Evolutionary conservation across 2,797 vertebrate genomes (phyloP).

Genomic region (Galaxias olidus): DNA sequence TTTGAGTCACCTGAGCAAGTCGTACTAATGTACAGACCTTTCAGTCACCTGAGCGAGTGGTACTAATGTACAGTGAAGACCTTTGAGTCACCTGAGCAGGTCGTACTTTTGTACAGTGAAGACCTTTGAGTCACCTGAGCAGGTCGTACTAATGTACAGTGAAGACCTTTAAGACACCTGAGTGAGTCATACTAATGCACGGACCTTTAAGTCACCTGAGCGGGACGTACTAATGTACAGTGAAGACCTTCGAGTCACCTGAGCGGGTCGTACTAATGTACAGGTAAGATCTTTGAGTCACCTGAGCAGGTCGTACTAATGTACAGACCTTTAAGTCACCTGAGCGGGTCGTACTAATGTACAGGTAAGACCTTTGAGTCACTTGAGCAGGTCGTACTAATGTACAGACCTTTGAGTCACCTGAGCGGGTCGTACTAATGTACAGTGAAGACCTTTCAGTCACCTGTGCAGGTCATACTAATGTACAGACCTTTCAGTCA

Average conservation of each 20-base stretch:
- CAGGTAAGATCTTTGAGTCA: conserved; percentile 33
- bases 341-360: background rate
- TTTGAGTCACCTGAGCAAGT: too few species aligned
- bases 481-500: conserved; percentile 44
- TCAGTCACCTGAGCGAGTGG: too few species aligned
- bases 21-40: too few species aligned
- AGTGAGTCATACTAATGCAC: too few species aligned
- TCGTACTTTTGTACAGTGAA: too few species aligned
- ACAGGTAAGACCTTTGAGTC: conserved; percentile 33
- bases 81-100: too few species aligned
- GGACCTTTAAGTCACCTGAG: conserved; percentile 49
- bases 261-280: background rate
- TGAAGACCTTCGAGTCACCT: conserved; percentile 34
- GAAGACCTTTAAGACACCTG: conserved; percentile 35
- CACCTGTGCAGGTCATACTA: conserved; percentile 2
- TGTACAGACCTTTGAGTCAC: conserved; percentile 33
- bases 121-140: conserved; percentile 47
- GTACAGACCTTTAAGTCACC: conserved; percentile 33
- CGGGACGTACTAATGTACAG: background rate
- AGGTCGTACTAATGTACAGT: background rate
- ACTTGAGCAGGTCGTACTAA: background rate
- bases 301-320: background rate
- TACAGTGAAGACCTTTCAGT: conserved; percentile 30
- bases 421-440: background rate
- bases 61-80: too few species aligned